A percentile compares a stretch with the other conserved stretches of the same genome.
Conservation (phyloP, 2,113 vertebrate species). For the Dipodomys ordii region DNA sequence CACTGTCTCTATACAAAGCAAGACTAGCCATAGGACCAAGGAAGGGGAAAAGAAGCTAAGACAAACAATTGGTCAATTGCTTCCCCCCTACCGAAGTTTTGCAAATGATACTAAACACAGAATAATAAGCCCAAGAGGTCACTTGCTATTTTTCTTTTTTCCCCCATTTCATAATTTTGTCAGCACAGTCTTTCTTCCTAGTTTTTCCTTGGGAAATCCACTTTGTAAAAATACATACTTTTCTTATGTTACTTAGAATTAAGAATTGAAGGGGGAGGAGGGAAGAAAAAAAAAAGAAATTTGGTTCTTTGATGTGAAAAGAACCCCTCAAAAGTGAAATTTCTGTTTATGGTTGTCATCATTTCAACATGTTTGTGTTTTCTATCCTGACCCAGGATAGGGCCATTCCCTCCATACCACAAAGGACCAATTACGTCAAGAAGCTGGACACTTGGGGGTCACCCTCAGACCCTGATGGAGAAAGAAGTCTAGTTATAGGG, state of each 20-base stretch:
- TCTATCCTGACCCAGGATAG: not conserved
- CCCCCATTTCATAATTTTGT: conserved; percentile 8
- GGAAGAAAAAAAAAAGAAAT: not conserved
- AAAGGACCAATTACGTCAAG: not conserved
- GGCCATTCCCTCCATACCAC: fast-evolving
- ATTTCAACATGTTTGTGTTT: not conserved
- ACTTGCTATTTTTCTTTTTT: not conserved
- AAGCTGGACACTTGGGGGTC: not conserved
- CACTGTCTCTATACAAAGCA: not conserved
- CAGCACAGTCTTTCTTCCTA: not conserved
- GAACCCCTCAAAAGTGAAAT: conserved; percentile 22
- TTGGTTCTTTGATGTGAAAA: not conserved
- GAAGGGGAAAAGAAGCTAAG: fast-evolving
- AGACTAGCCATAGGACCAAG: not conserved
- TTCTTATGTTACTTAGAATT: not conserved
- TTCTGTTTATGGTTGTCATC: not conserved
- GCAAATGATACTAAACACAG: too few relatives aligned
- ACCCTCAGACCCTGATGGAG: not conserved
- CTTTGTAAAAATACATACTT: not conserved
- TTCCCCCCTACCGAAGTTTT: too few relatives aligned
- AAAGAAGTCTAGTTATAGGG: not conserved
- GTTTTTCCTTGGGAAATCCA: not conserved
- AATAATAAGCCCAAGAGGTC: not conserved
- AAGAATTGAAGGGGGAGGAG: not conserved
- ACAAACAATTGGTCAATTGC: not conserved